These are phyloP conservation scores for Marasmarcha lunaedactyla DNA, from an alignment of 2,888 invertebrate genomes.

Conservation along the genomic window DNA sequence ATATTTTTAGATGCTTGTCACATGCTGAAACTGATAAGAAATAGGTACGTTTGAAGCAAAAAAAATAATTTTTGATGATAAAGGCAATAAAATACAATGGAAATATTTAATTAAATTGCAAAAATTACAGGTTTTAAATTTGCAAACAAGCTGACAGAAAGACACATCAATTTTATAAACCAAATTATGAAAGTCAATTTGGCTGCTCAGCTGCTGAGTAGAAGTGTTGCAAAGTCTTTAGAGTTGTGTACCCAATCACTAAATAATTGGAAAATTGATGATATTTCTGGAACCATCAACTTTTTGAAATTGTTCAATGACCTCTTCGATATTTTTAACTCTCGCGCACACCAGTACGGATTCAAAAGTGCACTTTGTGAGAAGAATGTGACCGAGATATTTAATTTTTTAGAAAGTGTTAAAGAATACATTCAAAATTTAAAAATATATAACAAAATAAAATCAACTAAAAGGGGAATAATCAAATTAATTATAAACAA, in stretches of 20 bases:
- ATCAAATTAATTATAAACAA: neutral
- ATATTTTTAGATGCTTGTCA: slow-evolving; percentile 9
- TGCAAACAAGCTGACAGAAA: slow-evolving; percentile 5
- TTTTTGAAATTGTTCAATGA: slow-evolving; percentile 2
- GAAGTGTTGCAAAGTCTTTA: slow-evolving; percentile 8
- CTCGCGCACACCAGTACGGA: neutral
- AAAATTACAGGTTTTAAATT: slow-evolving; percentile 12
- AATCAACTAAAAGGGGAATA: neutral
- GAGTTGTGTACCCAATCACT: slow-evolving; percentile 1
- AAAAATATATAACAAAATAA: neutral
- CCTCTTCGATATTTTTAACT: slow-evolving; percentile 2
- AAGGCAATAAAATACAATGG: slow-evolving; percentile 11
- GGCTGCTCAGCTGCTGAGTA: slow-evolving; percentile 6
- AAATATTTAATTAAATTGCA: slow-evolving; percentile 10
- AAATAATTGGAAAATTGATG: neutral
- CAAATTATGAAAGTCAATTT: slow-evolving; percentile 8
- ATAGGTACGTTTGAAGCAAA: slow-evolving; percentile 11
- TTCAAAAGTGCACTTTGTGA: neutral
- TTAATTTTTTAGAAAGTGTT: neutral
- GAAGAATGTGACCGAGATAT: neutral
- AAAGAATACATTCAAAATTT: neutral
- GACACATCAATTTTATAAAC: slow-evolving; percentile 5
- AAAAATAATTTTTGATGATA: slow-evolving; percentile 6
- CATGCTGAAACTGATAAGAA: slow-evolving; percentile 10
- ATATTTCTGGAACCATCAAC: neutral